These are phyloP conservation scores for Lepidothrix coronata DNA, from an alignment of 2,113 vertebrate species.

Conservation along the genomic window DNA sequence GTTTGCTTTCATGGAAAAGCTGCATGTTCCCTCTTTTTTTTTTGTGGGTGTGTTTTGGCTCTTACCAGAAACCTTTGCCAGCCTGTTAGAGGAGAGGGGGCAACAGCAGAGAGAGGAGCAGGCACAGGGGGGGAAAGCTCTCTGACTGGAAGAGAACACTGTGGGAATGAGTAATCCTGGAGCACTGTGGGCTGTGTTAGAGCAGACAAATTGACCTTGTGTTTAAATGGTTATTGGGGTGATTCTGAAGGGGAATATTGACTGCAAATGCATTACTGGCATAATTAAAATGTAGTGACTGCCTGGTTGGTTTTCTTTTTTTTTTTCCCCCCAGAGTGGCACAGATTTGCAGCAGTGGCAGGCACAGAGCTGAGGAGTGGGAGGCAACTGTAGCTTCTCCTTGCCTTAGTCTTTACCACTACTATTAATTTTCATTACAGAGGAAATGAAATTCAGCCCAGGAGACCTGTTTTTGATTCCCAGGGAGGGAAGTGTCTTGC, in stretches of 20 bases:
- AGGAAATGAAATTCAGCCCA: background rate
- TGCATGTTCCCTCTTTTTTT: background rate
- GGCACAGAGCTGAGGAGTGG: background rate
- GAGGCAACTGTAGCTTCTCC: background rate
- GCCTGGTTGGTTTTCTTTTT: background rate
- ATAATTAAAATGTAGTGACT: background rate
- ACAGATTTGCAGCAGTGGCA: background rate
- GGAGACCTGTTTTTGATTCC: background rate
- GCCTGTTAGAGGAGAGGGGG: background rate
- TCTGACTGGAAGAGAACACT: background rate
- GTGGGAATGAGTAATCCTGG: background rate
- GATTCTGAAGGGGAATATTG: background rate
- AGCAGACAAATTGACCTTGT: background rate
- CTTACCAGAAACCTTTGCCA: background rate
- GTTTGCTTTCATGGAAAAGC: background rate
- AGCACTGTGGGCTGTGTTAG: accelerated
- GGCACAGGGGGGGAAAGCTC: background rate
- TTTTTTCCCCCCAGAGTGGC: background rate
- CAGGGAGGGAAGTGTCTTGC: background rate
- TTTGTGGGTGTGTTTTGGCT: background rate
- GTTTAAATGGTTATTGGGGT: background rate
- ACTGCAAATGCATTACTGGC: background rate
- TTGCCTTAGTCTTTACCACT: background rate
- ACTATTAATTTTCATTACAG: slow-evolving; percentile 23
- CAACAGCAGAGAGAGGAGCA: background rate